Percentiles rank a stretch among this genome's conserved stretches.
phyloP scores from a whole-genome alignment of 2,888 invertebrate genomes.

The Xanthorhoe designata region DNA sequence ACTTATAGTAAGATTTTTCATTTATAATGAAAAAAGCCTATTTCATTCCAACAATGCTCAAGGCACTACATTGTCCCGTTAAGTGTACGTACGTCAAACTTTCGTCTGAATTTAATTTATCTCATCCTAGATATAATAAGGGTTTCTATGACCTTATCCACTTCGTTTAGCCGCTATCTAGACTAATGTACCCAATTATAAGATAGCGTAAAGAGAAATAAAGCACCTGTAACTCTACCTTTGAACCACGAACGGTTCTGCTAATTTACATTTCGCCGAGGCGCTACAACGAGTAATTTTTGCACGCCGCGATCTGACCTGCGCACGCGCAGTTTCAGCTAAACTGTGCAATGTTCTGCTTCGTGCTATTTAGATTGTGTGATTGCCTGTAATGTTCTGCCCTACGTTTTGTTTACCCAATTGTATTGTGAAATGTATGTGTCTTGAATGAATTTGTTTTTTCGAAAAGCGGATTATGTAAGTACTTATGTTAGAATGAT shows the following conservation, averaged over 20 bases:
- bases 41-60: no score
- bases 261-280: constrained; percentile 66
- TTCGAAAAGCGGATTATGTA: background rate
- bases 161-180: no score
- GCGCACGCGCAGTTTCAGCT: constrained; percentile 52
- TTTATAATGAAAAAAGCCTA: no score
- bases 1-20: no score
- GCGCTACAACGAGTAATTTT: constrained; percentile 64
- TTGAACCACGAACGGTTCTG: constrained; percentile 56
- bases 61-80: no score
- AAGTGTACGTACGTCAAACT: no score
- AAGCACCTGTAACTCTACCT: constrained; percentile 50
- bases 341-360: constrained; percentile 39
- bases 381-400: constrained; percentile 38
- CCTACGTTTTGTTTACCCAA: constrained; percentile 31
- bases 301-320: constrained; percentile 52
- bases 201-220: constrained; percentile 23
- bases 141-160: no score
- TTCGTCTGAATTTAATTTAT: no score
- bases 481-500: no score
- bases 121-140: no score
- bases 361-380: constrained; percentile 43
- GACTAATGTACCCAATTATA: constrained; percentile 15
- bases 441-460: background rate
- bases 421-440: constrained; percentile 28